Conservation (phyloP, 2,797 vertebrate genomes). For the Sitta carolinensis region DNA sequence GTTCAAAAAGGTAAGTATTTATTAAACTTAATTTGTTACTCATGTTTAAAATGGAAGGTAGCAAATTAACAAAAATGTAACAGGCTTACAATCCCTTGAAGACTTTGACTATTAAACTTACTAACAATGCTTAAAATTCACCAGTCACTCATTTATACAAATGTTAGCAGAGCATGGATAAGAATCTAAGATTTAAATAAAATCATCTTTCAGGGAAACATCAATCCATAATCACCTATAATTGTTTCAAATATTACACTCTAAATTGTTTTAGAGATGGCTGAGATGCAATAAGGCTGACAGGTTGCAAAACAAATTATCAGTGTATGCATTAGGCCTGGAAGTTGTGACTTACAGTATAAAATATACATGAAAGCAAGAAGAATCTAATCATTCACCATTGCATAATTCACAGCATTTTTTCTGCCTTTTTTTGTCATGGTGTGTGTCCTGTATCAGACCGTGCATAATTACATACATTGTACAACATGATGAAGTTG, state of each 20-base stretch:
- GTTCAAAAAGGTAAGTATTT: neutral
- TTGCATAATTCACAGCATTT: neutral
- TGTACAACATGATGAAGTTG: neutral
- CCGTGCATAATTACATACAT: neutral
- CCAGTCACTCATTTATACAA: neutral
- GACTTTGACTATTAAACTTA: neutral
- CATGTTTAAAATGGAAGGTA: neutral
- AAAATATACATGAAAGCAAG: neutral
- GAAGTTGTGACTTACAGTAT: neutral
- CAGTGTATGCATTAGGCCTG: neutral
- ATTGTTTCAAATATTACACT: neutral
- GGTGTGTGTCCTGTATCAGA: neutral
- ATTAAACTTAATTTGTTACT: neutral
- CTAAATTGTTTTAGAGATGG: neutral
- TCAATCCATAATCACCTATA: neutral
- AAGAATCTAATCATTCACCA: neutral
- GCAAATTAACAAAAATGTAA: neutral
- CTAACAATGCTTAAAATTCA: neutral
- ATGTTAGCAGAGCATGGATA: neutral
- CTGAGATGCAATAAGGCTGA: neutral
- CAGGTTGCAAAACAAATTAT: constrained; percentile 26
- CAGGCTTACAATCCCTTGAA: neutral
- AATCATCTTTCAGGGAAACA: neutral
- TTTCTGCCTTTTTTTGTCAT: neutral
- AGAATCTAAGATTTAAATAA: constrained; percentile 4